A percentile compares a stretch with the other conserved stretches of the same genome.
Conservation (phyloP, 1,140 invertebrate species). For the Macrobrachium nipponense region DNA sequence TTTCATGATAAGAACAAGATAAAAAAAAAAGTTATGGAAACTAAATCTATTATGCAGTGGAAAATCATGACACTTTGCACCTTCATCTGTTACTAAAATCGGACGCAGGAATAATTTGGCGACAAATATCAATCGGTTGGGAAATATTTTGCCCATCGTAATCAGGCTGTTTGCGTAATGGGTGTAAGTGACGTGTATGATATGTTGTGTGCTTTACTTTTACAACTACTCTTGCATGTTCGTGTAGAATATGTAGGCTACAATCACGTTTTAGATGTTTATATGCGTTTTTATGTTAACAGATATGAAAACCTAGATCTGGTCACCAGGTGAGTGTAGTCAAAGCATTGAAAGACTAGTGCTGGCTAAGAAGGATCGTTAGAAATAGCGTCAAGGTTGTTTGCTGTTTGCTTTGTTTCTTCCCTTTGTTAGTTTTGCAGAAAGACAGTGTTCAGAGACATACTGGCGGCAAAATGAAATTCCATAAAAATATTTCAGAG, state of each 20-base stretch:
- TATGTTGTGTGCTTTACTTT: too few relatives aligned
- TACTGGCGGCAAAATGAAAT: too few relatives aligned
- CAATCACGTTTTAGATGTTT: constrained; percentile 3
- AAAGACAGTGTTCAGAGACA: too few relatives aligned
- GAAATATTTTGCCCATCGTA: too few relatives aligned
- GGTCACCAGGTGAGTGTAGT: constrained; percentile 41
- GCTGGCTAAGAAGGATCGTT: constrained; percentile 44
- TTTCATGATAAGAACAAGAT: background rate
- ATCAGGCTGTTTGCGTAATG: too few relatives aligned
- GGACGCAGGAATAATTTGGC: too few relatives aligned
- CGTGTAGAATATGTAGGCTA: background rate
- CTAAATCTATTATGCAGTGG: background rate
- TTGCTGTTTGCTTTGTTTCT: background rate
- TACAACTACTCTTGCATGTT: background rate
- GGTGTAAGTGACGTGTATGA: too few relatives aligned
- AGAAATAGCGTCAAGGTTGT: constrained; percentile 19
- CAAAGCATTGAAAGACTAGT: constrained; percentile 41
- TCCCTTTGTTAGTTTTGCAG: too few relatives aligned
- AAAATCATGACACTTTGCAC: too few relatives aligned
- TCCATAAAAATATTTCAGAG: too few relatives aligned
- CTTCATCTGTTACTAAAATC: too few relatives aligned
- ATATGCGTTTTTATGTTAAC: constrained; percentile 16
- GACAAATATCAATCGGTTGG: too few relatives aligned
- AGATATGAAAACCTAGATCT: constrained; percentile 38
- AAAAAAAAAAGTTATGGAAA: background rate